A percentile compares a stretch with the other conserved stretches of the same genome.
Evolutionary conservation across 2,113 vertebrate genomes (phyloP).

Genomic region (Anguilla rostrata): DNA sequence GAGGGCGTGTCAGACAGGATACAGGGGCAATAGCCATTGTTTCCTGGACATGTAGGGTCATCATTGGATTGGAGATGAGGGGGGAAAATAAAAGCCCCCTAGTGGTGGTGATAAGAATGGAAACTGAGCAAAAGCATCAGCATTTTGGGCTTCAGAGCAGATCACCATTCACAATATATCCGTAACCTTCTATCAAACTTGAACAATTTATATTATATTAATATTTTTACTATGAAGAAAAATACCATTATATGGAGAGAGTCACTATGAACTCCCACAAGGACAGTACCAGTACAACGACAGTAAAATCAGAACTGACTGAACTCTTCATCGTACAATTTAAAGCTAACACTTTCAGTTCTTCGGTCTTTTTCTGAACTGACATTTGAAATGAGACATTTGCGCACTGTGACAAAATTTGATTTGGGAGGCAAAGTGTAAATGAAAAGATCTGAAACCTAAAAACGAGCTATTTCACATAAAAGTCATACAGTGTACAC

Average conservation of each 20-base stretch:
- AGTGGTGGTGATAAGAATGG: not conserved
- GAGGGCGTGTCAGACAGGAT: too few relatives aligned
- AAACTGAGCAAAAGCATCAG: not conserved
- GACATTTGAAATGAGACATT: not conserved
- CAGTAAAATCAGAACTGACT: not conserved
- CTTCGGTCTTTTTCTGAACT: not conserved
- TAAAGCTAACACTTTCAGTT: not conserved
- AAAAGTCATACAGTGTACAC: not conserved
- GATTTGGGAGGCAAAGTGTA: not conserved
- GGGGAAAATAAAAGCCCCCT: not conserved
- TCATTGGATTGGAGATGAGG: not conserved
- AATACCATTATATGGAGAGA: not conserved
- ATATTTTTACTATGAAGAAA: not conserved
- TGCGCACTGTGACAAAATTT: not conserved
- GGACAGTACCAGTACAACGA: not conserved
- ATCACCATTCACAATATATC: not conserved
- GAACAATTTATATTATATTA: not conserved
- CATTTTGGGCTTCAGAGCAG: not conserved
- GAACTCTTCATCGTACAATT: not conserved
- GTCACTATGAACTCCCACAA: not conserved
- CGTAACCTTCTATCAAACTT: not conserved
- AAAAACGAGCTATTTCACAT: not conserved
- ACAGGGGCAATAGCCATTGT: not conserved
- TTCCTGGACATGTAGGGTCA: not conserved
- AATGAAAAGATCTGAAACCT: not conserved